Evolutionary conservation across 1,140 invertebrate species (phyloP), one percentile per base, ranked within the genome.

Genomic region (Colletes latitarsis): DNA sequence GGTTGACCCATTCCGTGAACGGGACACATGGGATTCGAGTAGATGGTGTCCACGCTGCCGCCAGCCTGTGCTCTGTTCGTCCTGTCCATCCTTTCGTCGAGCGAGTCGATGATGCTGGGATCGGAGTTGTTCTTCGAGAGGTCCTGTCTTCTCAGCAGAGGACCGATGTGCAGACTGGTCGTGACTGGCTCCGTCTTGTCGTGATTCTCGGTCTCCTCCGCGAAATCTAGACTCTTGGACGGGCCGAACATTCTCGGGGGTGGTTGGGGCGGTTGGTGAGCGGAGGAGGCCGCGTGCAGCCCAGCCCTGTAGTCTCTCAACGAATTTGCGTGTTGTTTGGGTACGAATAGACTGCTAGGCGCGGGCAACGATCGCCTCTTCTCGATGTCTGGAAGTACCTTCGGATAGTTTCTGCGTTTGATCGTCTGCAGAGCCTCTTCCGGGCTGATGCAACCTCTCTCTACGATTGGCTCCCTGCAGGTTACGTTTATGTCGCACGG

Each of bases 401-500:
- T 97, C 0, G 96, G 97, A 89, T 96, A 97, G 88, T 97, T 97
- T 81, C 96, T 93, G 76, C 96, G 94, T 90, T 96, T 96, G 46
- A 97, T 96, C 8, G 95, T 96, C 67, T 94, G 93, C 57, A 97
- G 91, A 3, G 96, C 95, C 87, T 97, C 96, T 85, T 96, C 96
- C 6, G 95, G 94, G 12, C 94, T 95, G 15, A 96, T 84, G 17
- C 92, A 91, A 55, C 93, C 86, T 58, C 88, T 82, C 76, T 90
- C 85, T 14, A 83, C 68, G 0, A 64, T 70, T 0, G 91, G 87
- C 9, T 94, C 90, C 57, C 94, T 91, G 62, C 95, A 96, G 0
- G 96, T 97, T 8, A 97, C 96, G 88, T 97, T 97, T 10, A 97
- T 94, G 87, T 97, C 95, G 68, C 64, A 57, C 5, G 60, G 57